Percentiles rank a stretch among this genome's conserved stretches.
phyloP scores from a whole-genome alignment of 2,113 vertebrate species.

The Mus spicilegus region DNA sequence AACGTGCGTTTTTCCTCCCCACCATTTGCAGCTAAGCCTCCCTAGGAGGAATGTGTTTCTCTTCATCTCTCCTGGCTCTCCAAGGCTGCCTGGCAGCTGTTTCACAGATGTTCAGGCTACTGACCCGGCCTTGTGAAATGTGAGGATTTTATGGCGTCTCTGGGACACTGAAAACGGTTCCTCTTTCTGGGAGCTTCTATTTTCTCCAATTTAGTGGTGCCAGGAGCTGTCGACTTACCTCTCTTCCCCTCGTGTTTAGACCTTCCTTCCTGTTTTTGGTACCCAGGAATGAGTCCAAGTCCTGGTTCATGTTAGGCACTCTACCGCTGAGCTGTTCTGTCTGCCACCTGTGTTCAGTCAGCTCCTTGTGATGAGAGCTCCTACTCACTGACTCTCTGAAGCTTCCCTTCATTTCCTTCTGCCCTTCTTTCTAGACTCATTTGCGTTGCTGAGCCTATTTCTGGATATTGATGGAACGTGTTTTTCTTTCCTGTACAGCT shows the following conservation, averaged over 20 bases:
- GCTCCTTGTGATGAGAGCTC: background rate
- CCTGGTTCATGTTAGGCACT: background rate
- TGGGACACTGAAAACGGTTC: background rate
- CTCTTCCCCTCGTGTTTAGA: background rate
- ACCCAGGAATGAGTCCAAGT: background rate
- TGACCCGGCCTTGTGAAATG: background rate
- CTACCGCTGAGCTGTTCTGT: background rate
- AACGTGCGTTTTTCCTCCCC: background rate
- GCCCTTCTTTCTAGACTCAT: background rate
- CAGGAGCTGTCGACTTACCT: background rate
- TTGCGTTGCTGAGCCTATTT: background rate
- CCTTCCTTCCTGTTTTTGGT: background rate
- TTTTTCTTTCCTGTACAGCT: background rate
- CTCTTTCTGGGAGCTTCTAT: background rate
- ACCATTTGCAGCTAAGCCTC: background rate
- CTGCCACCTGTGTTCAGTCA: background rate
- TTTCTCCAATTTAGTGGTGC: background rate
- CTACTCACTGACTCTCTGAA: background rate
- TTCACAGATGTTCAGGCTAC: background rate
- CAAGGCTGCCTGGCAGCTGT: background rate
- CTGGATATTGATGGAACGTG: background rate
- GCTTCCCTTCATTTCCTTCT: background rate
- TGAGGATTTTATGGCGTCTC: background rate
- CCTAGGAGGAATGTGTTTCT: background rate
- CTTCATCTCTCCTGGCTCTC: background rate